Conservation (phyloP, 2,113 vertebrate genomes). For the Galbula dea region DNA sequence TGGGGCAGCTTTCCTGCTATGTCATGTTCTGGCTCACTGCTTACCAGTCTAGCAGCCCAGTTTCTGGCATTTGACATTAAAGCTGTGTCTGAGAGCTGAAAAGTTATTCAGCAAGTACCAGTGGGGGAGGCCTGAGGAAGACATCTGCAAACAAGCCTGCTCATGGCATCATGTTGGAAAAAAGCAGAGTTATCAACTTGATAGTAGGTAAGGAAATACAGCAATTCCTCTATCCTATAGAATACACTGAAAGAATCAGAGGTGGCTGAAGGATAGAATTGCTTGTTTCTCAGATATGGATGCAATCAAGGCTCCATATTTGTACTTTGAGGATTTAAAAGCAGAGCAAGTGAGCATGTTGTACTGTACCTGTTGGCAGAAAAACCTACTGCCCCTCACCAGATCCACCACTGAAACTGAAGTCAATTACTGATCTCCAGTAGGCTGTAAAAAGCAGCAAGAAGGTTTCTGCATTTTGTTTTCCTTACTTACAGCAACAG, state of each 20-base stretch:
- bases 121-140: not conserved
- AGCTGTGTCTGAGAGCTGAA: not conserved
- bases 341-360: not conserved
- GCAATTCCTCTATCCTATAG: not conserved
- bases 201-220: not conserved
- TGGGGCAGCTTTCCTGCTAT: not conserved
- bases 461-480: not conserved
- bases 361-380: not conserved
- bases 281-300: not conserved
- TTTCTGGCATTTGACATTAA: not conserved
- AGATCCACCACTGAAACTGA: not conserved
- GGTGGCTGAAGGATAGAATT: not conserved
- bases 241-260: not conserved
- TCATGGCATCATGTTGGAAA: not conserved
- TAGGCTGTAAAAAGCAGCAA: not conserved
- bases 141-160: not conserved
- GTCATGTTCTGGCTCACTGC: not conserved
- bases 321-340: not conserved
- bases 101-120: not conserved
- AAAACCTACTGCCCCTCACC: not conserved
- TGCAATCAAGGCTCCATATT: not conserved
- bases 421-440: accelerated
- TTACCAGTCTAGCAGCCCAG: not conserved
- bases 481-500: not conserved
- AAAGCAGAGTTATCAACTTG: not conserved